Percentiles rank a stretch among this genome's conserved stretches.
phyloP scores from a whole-genome alignment of 2,797 vertebrate genomes.

The Aldrovandia affinis region DNA sequence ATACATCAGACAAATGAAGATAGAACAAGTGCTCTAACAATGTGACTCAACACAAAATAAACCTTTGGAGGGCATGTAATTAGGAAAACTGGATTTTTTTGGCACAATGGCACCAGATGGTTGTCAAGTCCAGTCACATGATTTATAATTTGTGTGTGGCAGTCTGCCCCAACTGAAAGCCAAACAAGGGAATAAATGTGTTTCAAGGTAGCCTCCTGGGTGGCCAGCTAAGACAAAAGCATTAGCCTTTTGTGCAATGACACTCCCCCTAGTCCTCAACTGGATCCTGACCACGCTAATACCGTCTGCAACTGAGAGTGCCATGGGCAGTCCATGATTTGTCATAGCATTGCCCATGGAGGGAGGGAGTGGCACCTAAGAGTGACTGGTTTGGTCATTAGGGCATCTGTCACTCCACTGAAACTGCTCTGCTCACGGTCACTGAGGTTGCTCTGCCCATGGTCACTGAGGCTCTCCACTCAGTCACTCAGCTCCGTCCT shows the following conservation, averaged over 20 bases:
- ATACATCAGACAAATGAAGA: slow-evolving; percentile 29
- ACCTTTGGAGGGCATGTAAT: background rate
- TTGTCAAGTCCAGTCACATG: background rate
- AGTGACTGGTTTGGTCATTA: too few relatives aligned
- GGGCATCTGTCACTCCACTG: too few relatives aligned
- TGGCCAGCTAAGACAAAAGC: too few relatives aligned
- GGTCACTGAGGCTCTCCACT: too few relatives aligned
- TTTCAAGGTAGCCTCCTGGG: background rate
- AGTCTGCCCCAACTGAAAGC: background rate
- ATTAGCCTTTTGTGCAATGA: background rate
- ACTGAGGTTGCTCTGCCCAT: too few relatives aligned
- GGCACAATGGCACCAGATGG: background rate
- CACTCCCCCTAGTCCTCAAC: background rate
- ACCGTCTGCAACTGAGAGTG: too few relatives aligned
- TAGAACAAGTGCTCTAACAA: slow-evolving; percentile 4
- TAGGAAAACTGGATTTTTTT: background rate
- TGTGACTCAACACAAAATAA: background rate
- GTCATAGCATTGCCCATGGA: too few relatives aligned
- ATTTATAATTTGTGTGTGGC: background rate
- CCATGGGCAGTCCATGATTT: too few relatives aligned
- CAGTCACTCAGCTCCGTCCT: too few relatives aligned
- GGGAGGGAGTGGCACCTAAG: too few relatives aligned
- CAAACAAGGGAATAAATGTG: background rate
- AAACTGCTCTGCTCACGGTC: too few relatives aligned
- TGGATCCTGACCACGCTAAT: background rate